phyloP scores from a whole-genome alignment of 2,113 vertebrate genomes.

The Megaleporinus macrocephalus region DNA sequence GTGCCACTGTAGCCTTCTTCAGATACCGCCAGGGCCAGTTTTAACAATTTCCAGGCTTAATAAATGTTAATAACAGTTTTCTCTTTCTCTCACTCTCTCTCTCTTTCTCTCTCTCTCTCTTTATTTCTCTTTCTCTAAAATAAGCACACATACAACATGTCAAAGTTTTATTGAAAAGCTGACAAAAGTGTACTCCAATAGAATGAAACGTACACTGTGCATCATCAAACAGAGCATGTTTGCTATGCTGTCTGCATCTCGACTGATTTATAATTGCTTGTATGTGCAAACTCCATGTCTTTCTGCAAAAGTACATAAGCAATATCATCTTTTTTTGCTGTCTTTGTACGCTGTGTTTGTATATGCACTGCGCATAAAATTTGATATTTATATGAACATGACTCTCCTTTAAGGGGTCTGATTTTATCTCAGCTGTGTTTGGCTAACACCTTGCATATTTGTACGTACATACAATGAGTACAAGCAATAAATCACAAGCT shows the following conservation, averaged over 20 bases:
- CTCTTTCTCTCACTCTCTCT: too few relatives aligned
- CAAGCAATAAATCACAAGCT: background rate
- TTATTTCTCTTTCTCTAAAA: background rate
- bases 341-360: background rate
- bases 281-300: background rate
- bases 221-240: background rate
- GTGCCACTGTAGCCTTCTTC: background rate
- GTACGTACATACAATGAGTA: background rate
- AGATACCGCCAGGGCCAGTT: background rate
- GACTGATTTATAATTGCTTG: background rate
- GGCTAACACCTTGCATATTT: background rate
- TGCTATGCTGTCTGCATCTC: background rate
- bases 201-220: background rate
- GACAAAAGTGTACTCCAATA: background rate
- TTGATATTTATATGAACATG: background rate
- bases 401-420: too few relatives aligned
- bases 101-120: background rate
- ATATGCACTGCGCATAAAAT: background rate
- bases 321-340: background rate
- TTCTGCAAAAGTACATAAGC: background rate
- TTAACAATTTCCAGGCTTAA: background rate
- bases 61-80: too few relatives aligned
- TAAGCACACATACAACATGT: background rate
- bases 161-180: slow-evolving; percentile 17
- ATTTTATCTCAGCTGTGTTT: background rate